These are phyloP conservation scores for Chamaea fasciata DNA, from an alignment of 2,113 vertebrate genomes.

Conservation along the genomic window DNA sequence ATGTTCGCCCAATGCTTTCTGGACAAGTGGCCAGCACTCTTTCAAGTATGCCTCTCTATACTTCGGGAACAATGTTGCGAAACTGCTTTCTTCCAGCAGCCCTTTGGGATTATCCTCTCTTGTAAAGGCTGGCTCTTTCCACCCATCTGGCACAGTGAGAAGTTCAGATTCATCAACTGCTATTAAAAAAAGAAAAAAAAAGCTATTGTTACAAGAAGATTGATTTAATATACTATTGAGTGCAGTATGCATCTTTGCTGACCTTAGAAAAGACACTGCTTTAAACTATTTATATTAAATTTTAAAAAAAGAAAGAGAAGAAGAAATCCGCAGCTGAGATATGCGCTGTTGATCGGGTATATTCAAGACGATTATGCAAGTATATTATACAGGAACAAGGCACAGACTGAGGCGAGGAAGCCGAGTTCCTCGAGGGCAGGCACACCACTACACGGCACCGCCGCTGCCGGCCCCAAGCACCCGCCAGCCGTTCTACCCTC, in stretches of 20 bases:
- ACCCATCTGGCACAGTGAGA: conserved; percentile 91
- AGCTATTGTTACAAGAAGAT: background rate
- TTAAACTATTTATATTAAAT: background rate
- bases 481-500: background rate
- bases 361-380: background rate
- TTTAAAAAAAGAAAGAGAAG: background rate
- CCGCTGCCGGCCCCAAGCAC: background rate
- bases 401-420: background rate
- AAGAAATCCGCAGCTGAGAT: background rate
- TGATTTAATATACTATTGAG: background rate
- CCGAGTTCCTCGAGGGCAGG: too few species aligned
- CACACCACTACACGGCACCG: background rate
- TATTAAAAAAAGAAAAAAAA: too few species aligned
- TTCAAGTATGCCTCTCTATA: conserved; percentile 93
- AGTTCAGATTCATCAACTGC: conserved; percentile 81
- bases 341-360: background rate
- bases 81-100: conserved; percentile 94
- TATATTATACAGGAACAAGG: background rate
- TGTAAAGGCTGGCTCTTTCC: conserved; percentile 87
- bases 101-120: conserved; percentile 90
- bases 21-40: conserved; percentile 94
- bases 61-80: conserved; percentile 94
- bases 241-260: background rate
- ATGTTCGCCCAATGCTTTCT: conserved; percentile 84
- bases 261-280: background rate